A percentile compares a stretch with the other conserved stretches of the same genome.
These are phyloP conservation scores for Orchestia grillus DNA, from an alignment of 1,140 invertebrate genomes.

Conservation along the genomic window DNA sequence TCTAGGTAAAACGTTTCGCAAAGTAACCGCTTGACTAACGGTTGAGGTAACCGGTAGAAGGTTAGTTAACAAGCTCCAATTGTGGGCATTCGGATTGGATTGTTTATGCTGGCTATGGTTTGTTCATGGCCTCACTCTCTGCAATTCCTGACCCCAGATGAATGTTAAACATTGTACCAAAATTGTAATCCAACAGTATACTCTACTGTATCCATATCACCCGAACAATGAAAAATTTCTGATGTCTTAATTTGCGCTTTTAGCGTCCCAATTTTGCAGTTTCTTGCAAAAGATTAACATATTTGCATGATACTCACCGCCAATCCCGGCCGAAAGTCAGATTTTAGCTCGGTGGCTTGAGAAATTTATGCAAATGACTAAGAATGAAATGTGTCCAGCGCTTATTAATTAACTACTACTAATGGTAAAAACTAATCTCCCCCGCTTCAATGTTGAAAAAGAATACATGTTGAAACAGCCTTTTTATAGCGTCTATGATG, in stretches of 20 bases:
- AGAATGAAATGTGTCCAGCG: background rate
- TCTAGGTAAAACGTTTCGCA: too few species aligned
- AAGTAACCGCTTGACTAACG: too few species aligned
- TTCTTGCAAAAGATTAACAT: background rate
- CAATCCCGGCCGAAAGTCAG: background rate
- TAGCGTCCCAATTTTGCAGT: background rate
- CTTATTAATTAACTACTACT: background rate
- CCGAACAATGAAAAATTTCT: background rate
- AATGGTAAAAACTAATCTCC: background rate
- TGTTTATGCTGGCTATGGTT: background rate
- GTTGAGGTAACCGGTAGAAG: too few species aligned
- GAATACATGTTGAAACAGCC: background rate
- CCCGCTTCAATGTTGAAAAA: background rate
- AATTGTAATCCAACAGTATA: background rate
- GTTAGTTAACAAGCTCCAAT: background rate
- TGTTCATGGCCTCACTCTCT: background rate
- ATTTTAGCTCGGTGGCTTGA: background rate
- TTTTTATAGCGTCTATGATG: background rate
- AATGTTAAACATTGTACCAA: background rate
- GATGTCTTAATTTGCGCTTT: background rate
- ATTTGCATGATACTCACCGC: too few species aligned
- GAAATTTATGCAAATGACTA: background rate
- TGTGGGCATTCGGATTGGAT: background rate
- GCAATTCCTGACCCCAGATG: background rate
- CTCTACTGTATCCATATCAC: background rate